These are phyloP conservation scores for Trichonephila clavipes DNA, from an alignment of 1,140 invertebrate genomes.

Conservation along the genomic window DNA sequence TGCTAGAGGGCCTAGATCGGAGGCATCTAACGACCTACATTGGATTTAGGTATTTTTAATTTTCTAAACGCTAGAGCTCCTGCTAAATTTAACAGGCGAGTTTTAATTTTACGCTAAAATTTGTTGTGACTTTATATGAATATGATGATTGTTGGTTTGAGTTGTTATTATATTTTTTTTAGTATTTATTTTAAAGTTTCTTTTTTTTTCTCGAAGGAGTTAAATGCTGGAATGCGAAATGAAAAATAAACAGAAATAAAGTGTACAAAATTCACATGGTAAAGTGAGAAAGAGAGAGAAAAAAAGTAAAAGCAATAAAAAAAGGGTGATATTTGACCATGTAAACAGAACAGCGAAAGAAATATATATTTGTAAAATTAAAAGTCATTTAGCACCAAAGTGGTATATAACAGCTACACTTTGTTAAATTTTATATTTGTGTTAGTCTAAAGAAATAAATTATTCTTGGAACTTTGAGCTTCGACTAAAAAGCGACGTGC, in stretches of 20 bases:
- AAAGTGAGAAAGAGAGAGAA: background rate
- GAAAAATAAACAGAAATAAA: background rate
- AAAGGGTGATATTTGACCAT: background rate
- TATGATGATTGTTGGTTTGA: constrained; percentile 72
- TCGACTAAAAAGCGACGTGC: constrained; percentile 71
- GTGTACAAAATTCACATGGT: background rate
- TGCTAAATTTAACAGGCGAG: constrained; percentile 77
- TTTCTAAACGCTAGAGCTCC: constrained; percentile 75
- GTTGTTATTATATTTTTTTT: too few relatives aligned
- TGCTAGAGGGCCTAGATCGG: constrained; percentile 74
- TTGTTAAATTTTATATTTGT: constrained; percentile 17
- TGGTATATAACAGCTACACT: constrained; percentile 37
- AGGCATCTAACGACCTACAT: constrained; percentile 67
- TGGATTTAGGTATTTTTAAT: constrained; percentile 72
- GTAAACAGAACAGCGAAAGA: background rate
- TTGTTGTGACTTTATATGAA: constrained; percentile 64
- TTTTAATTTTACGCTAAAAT: constrained; percentile 75
- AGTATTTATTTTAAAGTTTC: too few relatives aligned
- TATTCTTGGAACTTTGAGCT: constrained; percentile 59
- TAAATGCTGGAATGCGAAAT: constrained; percentile 40
- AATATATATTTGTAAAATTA: constrained; percentile 51
- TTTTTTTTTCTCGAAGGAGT: constrained; percentile 22
- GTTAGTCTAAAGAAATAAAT: constrained; percentile 35
- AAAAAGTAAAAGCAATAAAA: background rate
- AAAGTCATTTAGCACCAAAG: constrained; percentile 50